Evolutionary conservation across 2,888 invertebrate species (phyloP), one percentile per base, ranked within the genome.

Genomic region (Dichetophora obliterata): DNA sequence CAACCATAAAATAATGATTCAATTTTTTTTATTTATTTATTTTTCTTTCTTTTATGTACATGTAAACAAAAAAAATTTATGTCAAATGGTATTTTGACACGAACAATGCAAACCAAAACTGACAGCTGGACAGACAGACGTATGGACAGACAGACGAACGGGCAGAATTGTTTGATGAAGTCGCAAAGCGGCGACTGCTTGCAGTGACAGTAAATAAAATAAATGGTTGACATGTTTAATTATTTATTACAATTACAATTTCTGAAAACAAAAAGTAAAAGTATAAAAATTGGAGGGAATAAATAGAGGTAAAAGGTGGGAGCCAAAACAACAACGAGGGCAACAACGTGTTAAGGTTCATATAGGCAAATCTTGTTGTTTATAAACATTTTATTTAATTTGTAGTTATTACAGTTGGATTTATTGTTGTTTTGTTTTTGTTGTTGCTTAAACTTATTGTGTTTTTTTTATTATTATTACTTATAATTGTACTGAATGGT

Each of bases 31-130:
- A 5, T 48, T 31, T 31, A 43, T 63, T 61, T 22, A 71, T 65
- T 69, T 50, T 48, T 68, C 70, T 76, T 59, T 73, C 75, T 68
- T 70, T 80, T 83, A 85, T 85, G 86, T 85, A 86, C 85, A 86
- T 85, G 86, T 85, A 86, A 86, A 86, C 85, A 86, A 82, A 81
- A 87, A n/a, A 87, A 86, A 85, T 86, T 84, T 80, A 82, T 86
- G 87, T 86, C 86, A 86, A 87, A 87, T 86, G 86, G 84, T 83
- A 82, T 81, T 81, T 85, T 87, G 85, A 83, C 87, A 87, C 85
- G 86, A 85, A 83, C 85, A 83, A 85, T 84, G 85, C n/a, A 9
- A 31, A 31, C 34, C 63, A 22, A 54, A 22, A 54, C 19, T 54
- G 57, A 59, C 24, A 59, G 19, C 24, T 14, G 5, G 24, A 59